Conservation (phyloP, 2,113 vertebrate genomes). For the Romanogobio albipinnatus region DNA sequence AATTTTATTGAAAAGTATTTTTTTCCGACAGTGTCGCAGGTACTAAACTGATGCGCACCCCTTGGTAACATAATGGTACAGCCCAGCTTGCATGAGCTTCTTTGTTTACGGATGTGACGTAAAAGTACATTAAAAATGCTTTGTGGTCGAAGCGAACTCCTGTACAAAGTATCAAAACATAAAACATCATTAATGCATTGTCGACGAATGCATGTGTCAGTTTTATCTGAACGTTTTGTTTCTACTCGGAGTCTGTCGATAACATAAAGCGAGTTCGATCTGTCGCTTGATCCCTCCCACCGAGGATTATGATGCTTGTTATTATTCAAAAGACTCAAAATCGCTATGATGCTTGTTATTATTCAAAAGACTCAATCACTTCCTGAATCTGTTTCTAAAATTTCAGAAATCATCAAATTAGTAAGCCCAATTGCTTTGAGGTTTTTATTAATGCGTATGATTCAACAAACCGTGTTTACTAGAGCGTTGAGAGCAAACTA, state of each 20-base stretch:
- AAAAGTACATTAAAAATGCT: background rate
- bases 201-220: background rate
- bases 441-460: background rate
- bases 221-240: background rate
- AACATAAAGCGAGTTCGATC: background rate
- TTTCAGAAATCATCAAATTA: background rate
- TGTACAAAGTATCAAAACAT: background rate
- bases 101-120: conserved; percentile 74
- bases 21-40: background rate
- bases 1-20: too few relatives aligned
- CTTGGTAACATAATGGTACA: conserved; percentile 55
- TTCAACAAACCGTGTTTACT: background rate
- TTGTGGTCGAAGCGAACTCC: background rate
- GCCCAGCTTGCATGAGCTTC: conserved; percentile 53
- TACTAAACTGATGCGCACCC: background rate
- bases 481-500: background rate
- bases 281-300: conserved; percentile 31
- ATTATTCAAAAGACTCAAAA: conserved; percentile 23
- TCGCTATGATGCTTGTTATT: background rate
- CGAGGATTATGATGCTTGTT: conserved; percentile 12
- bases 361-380: conserved; percentile 29
- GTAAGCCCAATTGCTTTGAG: background rate
- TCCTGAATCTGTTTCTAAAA: background rate
- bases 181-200: too few relatives aligned
- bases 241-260: background rate